Evolutionary conservation across 1,140 invertebrate genomes (phyloP), one percentile per base, ranked within the genome.

Genomic region (Drosophila bipectinata): DNA sequence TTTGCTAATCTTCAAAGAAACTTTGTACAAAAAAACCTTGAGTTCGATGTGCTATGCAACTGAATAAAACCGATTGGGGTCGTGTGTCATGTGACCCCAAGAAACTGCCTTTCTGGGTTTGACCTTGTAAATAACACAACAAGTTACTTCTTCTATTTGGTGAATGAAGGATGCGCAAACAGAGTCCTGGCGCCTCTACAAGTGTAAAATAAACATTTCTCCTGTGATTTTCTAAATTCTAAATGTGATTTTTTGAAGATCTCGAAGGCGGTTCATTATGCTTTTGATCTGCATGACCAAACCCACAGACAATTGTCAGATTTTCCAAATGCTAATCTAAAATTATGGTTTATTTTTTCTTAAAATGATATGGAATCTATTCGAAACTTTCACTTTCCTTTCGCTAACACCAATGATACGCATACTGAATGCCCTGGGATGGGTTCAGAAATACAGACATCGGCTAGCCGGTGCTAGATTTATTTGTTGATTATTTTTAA

Each of bases 31-130:
- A 81, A 48, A 37, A 68, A 68, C 62, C 59, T 47, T 18, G 7
- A 58, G n/a, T 72, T 87, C 32, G 32, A 76, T 87, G 82, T 87
- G 82, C 41, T 15, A 48, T 62, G 32, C 24, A 48, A 57, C 30
- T 72, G 2, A 85, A 84, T 72, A 85, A 84, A 84, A 67, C 30
- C 63, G 28, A 63, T 69, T 89, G 84, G 74, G 68, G 59, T 68
- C 54, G 24, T 77, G 83, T 82, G 69, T 88, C 73, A 67, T 81
- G 57, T 18, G 72, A 41, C 41, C 58, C 52, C 52, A 56, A 62
- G 63, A 39, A 76, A 62, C 54, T 76, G 58, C 61, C 37, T 72
- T 37, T 48, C 37, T 7, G 61, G 58, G 55, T 75, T 37, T 75
- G 62, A 39, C 44, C 73, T 37, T 75, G 72, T 75, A 75, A 75